Conservation (phyloP, 2,888 invertebrate species). For the Napeogenes inachia region DNA sequence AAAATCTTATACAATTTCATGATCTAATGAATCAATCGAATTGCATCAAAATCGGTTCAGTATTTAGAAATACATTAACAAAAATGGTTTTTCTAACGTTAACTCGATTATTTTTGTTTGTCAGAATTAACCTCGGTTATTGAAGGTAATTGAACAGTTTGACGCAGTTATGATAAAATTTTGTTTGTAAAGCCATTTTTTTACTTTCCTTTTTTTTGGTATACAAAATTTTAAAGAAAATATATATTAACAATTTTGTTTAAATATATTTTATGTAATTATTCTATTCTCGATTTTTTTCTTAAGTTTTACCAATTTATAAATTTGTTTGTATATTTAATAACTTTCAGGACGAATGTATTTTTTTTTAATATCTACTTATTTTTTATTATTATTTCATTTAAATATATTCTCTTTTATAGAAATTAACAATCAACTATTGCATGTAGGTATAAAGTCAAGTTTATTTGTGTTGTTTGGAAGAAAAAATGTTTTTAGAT, state of each 20-base stretch:
- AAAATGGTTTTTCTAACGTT: too few relatives aligned
- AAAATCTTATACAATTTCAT: too few relatives aligned
- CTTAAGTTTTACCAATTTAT: too few relatives aligned
- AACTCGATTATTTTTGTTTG: too few relatives aligned
- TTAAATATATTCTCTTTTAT: conserved; percentile 18
- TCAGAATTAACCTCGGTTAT: not conserved
- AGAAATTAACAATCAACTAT: conserved; percentile 23
- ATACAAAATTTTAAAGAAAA: not conserved
- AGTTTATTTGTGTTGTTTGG: conserved; percentile 3
- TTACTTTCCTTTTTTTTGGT: not conserved
- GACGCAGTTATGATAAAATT: conserved; percentile 6
- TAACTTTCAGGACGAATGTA: too few relatives aligned
- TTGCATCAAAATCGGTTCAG: conserved; percentile 4
- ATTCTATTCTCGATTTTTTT: too few relatives aligned
- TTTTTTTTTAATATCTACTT: not conserved
- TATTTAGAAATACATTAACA: too few relatives aligned
- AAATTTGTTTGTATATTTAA: too few relatives aligned
- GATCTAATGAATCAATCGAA: too few relatives aligned
- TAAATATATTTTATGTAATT: not conserved
- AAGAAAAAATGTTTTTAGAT: not conserved
- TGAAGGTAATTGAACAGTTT: not conserved
- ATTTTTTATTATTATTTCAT: conserved; percentile 13
- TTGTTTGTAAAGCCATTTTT: conserved; percentile 1
- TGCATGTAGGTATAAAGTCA: conserved; percentile 25
- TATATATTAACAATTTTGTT: not conserved